phyloP scores from a whole-genome alignment of 2,113 vertebrate genomes.

The Corythornis madagascariensis region DNA sequence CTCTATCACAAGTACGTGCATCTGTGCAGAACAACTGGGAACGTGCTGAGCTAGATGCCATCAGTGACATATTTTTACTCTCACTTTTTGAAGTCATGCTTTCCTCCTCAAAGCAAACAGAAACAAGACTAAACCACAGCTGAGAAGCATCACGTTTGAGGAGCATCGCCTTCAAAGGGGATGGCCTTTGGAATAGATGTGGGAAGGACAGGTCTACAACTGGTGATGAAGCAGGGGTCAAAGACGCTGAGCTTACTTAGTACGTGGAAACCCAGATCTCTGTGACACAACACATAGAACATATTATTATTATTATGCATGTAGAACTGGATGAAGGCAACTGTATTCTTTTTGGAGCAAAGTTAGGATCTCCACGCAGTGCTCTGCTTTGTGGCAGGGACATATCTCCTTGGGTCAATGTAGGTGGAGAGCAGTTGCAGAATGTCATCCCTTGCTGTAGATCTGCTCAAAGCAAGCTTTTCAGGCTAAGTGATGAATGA shows the following conservation, averaged over 20 bases:
- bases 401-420: neutral
- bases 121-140: neutral
- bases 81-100: fast-evolving
- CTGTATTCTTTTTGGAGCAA: neutral
- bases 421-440: slow-evolving; percentile 2
- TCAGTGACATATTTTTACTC: neutral
- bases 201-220: neutral
- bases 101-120: neutral
- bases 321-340: neutral
- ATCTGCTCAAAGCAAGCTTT: slow-evolving; percentile 18
- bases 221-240: fast-evolving
- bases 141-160: neutral
- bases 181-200: fast-evolving
- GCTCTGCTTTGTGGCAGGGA: neutral
- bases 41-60: neutral
- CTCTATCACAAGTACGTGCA: neutral
- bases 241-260: neutral
- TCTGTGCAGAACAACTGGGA: neutral
- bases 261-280: neutral
- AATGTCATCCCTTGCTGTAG: neutral
- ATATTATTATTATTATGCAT: fast-evolving
- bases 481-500: neutral
- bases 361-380: neutral
- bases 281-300: neutral
- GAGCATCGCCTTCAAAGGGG: neutral